Evolutionary conservation across 2,797 vertebrate species (phyloP), one percentile per base, ranked within the genome.

Genomic region (Paratrypauchen microcephalus): DNA sequence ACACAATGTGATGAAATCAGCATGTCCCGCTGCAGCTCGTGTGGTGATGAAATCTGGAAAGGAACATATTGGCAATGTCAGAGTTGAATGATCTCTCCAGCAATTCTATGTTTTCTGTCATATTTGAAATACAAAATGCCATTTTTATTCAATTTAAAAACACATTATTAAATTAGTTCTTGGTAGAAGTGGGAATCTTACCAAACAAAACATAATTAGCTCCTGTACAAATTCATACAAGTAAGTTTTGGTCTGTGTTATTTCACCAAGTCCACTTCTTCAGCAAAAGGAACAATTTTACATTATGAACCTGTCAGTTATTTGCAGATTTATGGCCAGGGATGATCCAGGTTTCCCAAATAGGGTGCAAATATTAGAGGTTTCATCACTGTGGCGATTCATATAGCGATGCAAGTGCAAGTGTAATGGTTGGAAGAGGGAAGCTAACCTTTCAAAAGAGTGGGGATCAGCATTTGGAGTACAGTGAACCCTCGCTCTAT

Each of bases 1-100:
- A 79, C 80, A 74, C 83, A 75, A 73, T 63, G 52, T 83, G 89
- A 88, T 85, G 81, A 86, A 87, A 87, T 70, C 58, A 48, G 74
- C 26, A 54, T 71, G 67, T 69, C 48, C 66, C 30, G 69, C 76
- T 57, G 56, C 67, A 18, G 12, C 72, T 56, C 57, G 3, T 50
- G 68, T 57, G 64, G 66, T 76, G 81, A 87, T 70, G 80, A 83
- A 82, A 81, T 72, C 68, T 36, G 62, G 71, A 80, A 66, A 72
- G 64, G 66, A 79, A 52, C 74, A 75, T 68, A 84, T 39, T 71
- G 64, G 73, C 28, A 68, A 66, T 54, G 66, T 71, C 55, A 24
- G 76, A 74, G 69, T 69, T 83, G 75, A 80, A 65, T 62, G 65
- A 59, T 64, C 50, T 73, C 71, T 77, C 66, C 16, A 24, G 68